Base-by-base conservation (phyloP, 1,140 invertebrate genomes). In the Berghia stephanieae region DNA sequence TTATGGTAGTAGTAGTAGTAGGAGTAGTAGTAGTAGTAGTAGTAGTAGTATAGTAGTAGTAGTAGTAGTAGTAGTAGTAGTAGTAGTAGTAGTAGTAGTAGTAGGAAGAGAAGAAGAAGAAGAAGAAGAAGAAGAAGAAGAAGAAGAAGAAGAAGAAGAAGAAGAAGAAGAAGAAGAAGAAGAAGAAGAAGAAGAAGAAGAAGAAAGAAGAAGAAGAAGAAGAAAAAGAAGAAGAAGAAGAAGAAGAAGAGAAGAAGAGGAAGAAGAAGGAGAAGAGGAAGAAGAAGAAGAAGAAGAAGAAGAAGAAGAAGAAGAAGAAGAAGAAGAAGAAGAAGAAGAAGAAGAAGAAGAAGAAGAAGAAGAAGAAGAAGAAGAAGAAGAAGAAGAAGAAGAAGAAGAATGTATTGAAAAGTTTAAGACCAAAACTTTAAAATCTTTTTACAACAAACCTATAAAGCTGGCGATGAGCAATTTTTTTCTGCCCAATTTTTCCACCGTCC, bases 401-500 rank as follows among this genome's bases (percentile, higher is more conserved):
- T 1, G 16, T 16, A 63, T 1, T 63, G 27, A 63, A n/a, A 63
- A 63, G 16, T n/a, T n/a, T 21, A 63, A 4, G 1, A 63, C 34
- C 8, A 67, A 34, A 34, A 67, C n/a, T n/a, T n/a, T n/a, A n/a
- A n/a, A n/a, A n/a, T n/a, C n/a, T n/a, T n/a, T n/a, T n/a, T n/a
- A n/a, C n/a, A n/a, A n/a, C n/a, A n/a, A n/a, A 85, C 83, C 85
- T 81, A 89, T 88, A 90, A 81, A 85, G 75, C 42, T 92, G 79
- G 79, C 88, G 0, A 93, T 83, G 0, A 89, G 90, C 0, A 93
- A 87, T 31, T 87, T 83, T 52, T 92, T 84, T 57, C 92, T 81
- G 5, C 92, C 92, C 6, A 92, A 81, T 57, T 88, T 88, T 78
- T 93, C 92, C 4, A 93, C 92, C 6, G 93, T 82, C 73, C 86